Evolutionary conservation across 1,140 invertebrate genomes (phyloP).

Genomic region (Protaetia brevitarsis): DNA sequence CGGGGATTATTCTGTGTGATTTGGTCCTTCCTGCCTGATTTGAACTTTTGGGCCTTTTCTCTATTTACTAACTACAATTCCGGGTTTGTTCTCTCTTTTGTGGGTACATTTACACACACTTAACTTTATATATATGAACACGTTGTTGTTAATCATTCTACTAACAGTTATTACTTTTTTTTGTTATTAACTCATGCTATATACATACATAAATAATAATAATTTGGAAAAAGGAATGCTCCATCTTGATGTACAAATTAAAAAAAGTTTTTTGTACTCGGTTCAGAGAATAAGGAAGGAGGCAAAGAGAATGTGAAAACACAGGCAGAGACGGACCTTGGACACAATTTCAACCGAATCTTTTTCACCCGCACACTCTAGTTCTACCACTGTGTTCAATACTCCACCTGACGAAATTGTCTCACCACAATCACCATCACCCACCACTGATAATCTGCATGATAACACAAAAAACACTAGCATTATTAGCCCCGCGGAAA

Average conservation of each 20-base stretch:
- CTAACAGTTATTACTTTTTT: conserved; percentile 33
- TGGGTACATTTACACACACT: conserved; percentile 2
- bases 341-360: conserved; percentile 43
- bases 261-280: conserved; percentile 47
- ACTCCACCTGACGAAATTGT: conserved; percentile 33
- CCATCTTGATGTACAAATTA: conserved; percentile 38
- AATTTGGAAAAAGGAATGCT: conserved; percentile 37
- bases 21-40: conserved; percentile 49
- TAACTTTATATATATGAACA: background rate
- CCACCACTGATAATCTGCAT: conserved; percentile 6
- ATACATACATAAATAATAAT: no score
- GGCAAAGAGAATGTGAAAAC: conserved; percentile 45
- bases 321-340: conserved; percentile 49
- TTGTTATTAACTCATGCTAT: no score
- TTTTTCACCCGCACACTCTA: conserved; percentile 43
- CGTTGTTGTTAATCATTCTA: background rate
- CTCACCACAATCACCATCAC: background rate
- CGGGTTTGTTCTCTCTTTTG: conserved; percentile 27
- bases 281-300: conserved; percentile 45
- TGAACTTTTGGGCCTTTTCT: conserved; percentile 39
- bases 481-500: conserved; percentile 22
- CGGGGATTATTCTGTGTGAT: conserved; percentile 39
- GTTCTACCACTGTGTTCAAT: conserved; percentile 42
- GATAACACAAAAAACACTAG: conserved; percentile 18
- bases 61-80: conserved; percentile 44